These are phyloP conservation scores for Trichogramma evanescens DNA, from an alignment of 2,888 invertebrate species.

Conservation along the genomic window DNA sequence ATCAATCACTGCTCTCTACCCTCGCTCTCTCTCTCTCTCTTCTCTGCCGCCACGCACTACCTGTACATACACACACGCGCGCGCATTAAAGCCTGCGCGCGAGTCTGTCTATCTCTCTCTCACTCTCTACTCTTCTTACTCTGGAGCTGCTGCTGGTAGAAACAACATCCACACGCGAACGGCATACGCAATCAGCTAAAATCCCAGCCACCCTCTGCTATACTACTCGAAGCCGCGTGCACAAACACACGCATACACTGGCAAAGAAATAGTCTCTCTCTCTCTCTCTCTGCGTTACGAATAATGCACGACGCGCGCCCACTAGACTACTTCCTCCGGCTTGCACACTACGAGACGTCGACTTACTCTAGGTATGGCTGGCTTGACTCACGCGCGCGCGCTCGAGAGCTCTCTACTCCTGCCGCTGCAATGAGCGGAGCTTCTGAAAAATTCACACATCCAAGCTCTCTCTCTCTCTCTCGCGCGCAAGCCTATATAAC, in stretches of 20 bases:
- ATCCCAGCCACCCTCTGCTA: too few relatives aligned
- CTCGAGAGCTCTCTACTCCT: background rate
- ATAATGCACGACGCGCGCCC: background rate
- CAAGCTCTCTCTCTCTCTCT: background rate
- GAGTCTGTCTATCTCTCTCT: background rate
- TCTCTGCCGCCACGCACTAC: too few relatives aligned
- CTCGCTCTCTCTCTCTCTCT: too few relatives aligned
- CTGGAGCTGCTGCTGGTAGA: background rate
- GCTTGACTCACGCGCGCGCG: background rate
- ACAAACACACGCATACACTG: too few relatives aligned
- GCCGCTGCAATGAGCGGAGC: background rate
- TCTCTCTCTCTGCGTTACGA: background rate
- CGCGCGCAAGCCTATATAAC: constrained; percentile 9
- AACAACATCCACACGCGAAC: too few relatives aligned
- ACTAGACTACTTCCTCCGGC: background rate
- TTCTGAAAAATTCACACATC: background rate
- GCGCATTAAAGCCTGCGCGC: background rate
- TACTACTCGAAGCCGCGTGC: too few relatives aligned
- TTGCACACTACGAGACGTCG: background rate
- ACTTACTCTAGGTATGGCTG: background rate
- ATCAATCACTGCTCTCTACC: too few relatives aligned
- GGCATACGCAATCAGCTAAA: too few relatives aligned
- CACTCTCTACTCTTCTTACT: background rate
- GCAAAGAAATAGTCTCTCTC: background rate
- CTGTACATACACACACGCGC: background rate